Conservation (phyloP, 2,113 vertebrate species). For the Piaya cayana region DNA sequence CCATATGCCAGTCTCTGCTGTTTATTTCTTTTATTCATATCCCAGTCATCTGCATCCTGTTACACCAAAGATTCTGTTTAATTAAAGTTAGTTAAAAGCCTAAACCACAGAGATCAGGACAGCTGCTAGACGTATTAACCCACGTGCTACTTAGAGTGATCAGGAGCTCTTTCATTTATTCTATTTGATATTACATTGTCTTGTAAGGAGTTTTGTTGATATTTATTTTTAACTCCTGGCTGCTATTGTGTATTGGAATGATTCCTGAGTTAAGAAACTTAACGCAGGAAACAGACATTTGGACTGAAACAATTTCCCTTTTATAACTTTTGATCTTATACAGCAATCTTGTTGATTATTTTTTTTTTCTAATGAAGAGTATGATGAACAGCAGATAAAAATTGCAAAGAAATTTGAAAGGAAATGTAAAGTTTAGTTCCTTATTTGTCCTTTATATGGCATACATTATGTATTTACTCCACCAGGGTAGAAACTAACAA, state of each 20-base stretch:
- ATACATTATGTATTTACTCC: background rate
- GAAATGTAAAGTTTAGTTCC: background rate
- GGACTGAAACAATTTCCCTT: background rate
- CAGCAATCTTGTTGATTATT: conserved; percentile 2
- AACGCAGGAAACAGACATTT: conserved; percentile 2
- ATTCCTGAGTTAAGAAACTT: conserved; percentile 12
- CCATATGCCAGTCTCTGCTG: conserved; percentile 60
- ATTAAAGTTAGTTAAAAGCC: conserved; percentile 75
- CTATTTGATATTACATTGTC: conserved; percentile 17
- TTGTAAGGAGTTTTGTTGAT: background rate
- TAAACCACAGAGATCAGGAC: conserved; percentile 70
- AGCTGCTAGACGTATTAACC: conserved; percentile 69
- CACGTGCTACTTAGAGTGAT: background rate
- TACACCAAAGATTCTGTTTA: conserved; percentile 73
- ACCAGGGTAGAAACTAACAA: background rate
- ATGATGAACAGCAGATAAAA: conserved; percentile 6
- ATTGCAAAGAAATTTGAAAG: background rate
- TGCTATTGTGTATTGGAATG: background rate
- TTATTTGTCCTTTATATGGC: background rate
- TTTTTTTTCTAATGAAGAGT: background rate
- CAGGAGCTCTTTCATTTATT: conserved; percentile 23
- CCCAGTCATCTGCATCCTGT: conserved; percentile 54
- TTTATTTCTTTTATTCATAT: conserved; percentile 76
- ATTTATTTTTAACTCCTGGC: background rate
- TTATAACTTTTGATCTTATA: background rate